These are phyloP conservation scores for Syrphus vitripennis DNA, from an alignment of 2,888 invertebrate species.

Conservation along the genomic window DNA sequence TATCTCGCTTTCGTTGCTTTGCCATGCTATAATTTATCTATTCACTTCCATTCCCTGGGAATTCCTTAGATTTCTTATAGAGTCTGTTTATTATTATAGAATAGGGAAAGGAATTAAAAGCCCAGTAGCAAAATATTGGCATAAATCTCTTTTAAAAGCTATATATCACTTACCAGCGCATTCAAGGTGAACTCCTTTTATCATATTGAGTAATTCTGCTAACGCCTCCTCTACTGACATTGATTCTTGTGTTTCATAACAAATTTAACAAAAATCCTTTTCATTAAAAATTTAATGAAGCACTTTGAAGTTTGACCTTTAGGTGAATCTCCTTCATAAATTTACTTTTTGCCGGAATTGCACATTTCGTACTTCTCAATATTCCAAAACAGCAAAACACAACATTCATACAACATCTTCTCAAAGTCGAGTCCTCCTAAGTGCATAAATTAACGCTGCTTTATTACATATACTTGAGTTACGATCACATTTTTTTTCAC, in stretches of 20 bases:
- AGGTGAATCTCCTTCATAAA: not conserved
- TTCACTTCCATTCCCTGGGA: too few species aligned
- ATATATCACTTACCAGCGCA: too few species aligned
- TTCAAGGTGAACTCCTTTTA: not conserved
- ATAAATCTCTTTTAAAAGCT: too few species aligned
- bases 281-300: not conserved
- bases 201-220: not conserved
- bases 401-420: not conserved
- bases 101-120: too few species aligned
- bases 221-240: not conserved
- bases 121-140: too few species aligned
- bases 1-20: too few species aligned
- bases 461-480: slow-evolving; percentile 54
- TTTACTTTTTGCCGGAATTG: not conserved
- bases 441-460: not conserved
- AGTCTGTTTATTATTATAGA: too few species aligned
- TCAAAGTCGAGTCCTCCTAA: not conserved
- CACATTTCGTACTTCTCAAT: not conserved
- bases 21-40: too few species aligned
- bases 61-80: too few species aligned
- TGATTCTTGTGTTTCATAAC: not conserved
- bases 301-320: not conserved
- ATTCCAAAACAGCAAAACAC: not conserved
- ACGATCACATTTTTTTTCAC: slow-evolving; percentile 36
- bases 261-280: not conserved